phyloP scores from a whole-genome alignment of 1,140 invertebrate genomes.

The Cataglyphis hispanica region DNA sequence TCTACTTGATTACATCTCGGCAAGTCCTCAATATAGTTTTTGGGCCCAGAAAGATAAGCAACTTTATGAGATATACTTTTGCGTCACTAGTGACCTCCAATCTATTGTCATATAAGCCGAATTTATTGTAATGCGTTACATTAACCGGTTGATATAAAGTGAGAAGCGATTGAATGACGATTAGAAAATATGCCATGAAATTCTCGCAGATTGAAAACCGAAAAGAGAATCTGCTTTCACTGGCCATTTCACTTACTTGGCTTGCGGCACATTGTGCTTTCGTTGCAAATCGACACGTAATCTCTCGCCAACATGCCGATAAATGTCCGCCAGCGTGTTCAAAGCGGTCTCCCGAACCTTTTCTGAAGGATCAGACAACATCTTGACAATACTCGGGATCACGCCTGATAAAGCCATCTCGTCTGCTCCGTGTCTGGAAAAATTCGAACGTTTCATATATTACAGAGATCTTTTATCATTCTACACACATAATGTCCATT shows the following conservation, averaged over 20 bases:
- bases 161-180: not conserved
- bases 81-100: no score
- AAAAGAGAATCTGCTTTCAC: conserved; percentile 65
- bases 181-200: not conserved
- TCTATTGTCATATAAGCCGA: no score
- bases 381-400: conserved; percentile 93
- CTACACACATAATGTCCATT: not conserved
- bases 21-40: no score
- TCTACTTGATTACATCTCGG: no score
- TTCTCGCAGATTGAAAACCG: conserved; percentile 17
- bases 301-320: conserved; percentile 97
- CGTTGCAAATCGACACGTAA: conserved; percentile 93
- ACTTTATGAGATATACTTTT: no score
- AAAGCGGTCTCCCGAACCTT: conserved; percentile 95
- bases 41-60: no score
- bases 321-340: conserved; percentile 95
- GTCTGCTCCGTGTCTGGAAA: conserved; percentile 92
- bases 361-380: conserved; percentile 95
- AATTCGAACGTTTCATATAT: conserved; percentile 5
- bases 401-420: conserved; percentile 93
- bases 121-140: not conserved
- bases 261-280: conserved; percentile 92
- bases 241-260: conserved; percentile 88
- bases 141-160: not conserved
- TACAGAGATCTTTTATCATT: not conserved